Evolutionary conservation across 1,140 invertebrate species (phyloP).

Genomic region (Sitobion miscanthi): DNA sequence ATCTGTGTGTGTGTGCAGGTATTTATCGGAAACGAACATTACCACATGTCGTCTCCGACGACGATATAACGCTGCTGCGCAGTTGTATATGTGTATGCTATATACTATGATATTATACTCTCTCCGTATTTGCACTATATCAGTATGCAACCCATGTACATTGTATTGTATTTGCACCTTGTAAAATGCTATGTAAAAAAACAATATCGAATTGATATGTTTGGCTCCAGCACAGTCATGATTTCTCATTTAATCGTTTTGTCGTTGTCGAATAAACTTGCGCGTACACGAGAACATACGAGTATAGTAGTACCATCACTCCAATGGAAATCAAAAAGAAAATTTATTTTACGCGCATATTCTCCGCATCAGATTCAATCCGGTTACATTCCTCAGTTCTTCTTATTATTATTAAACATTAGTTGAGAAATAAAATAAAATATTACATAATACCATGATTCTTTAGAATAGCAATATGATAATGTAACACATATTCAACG

Average conservation of each 20-base stretch:
- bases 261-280: not conserved
- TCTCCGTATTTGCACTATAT: slow-evolving; percentile 22
- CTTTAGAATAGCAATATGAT: not conserved
- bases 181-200: slow-evolving; percentile 23
- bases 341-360: not conserved
- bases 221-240: not conserved
- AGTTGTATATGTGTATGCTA: not conserved
- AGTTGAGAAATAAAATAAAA: not conserved
- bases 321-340: not conserved
- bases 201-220: slow-evolving; percentile 19
- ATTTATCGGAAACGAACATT: slow-evolving; percentile 34
- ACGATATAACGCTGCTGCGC: not conserved
- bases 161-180: slow-evolving; percentile 29
- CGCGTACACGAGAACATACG: not conserved
- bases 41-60: slow-evolving; percentile 21
- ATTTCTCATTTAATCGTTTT: slow-evolving; percentile 9
- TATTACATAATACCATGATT: not conserved
- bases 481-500: not conserved
- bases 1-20: not conserved
- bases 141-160: slow-evolving; percentile 16
- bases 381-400: not conserved
- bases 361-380: not conserved
- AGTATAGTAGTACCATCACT: not conserved
- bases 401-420: not conserved
- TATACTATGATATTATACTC: not conserved